Percentiles rank a stretch among this genome's conserved stretches.
Conservation (phyloP, 2,797 vertebrate genomes). For the Danio jaintianensis region DNA sequence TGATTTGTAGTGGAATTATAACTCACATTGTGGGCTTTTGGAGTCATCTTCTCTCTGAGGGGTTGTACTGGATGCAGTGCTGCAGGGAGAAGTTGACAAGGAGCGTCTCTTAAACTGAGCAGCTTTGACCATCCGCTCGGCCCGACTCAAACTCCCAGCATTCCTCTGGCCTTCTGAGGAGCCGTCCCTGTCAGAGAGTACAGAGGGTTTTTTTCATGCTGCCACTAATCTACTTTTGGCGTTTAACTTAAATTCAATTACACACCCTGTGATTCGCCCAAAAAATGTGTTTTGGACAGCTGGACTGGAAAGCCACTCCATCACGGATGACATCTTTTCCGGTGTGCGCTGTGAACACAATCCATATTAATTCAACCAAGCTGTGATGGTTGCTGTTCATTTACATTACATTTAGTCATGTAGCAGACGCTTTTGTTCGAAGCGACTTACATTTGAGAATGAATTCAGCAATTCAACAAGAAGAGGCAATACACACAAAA, state of each 20-base stretch:
- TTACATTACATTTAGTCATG: too few species aligned
- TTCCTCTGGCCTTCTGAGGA: slow-evolving; percentile 46
- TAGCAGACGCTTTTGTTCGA: too few species aligned
- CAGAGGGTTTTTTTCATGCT: background rate
- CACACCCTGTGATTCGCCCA: slow-evolving; percentile 52
- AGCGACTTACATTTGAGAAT: too few species aligned
- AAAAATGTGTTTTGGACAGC: slow-evolving; percentile 69
- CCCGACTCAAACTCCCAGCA: slow-evolving; percentile 63
- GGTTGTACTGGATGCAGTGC: slow-evolving; percentile 37
- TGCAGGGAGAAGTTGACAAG: slow-evolving; percentile 24
- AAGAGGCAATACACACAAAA: too few species aligned
- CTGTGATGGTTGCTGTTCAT: background rate
- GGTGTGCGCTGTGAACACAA: slow-evolving; percentile 51
- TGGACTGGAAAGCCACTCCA: slow-evolving; percentile 68
- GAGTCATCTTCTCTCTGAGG: background rate
- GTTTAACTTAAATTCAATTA: background rate
- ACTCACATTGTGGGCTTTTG: slow-evolving; percentile 29
- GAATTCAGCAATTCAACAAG: too few species aligned
- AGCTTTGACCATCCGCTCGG: slow-evolving; percentile 75
- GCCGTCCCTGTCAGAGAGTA: slow-evolving; percentile 45
- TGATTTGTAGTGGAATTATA: background rate
- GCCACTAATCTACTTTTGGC: background rate
- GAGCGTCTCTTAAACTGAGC: slow-evolving; percentile 47
- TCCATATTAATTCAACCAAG: background rate
- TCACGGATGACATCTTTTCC: slow-evolving; percentile 54